Conservation (phyloP, 1,140 invertebrate species). For the Atopsyche davidsoni region DNA sequence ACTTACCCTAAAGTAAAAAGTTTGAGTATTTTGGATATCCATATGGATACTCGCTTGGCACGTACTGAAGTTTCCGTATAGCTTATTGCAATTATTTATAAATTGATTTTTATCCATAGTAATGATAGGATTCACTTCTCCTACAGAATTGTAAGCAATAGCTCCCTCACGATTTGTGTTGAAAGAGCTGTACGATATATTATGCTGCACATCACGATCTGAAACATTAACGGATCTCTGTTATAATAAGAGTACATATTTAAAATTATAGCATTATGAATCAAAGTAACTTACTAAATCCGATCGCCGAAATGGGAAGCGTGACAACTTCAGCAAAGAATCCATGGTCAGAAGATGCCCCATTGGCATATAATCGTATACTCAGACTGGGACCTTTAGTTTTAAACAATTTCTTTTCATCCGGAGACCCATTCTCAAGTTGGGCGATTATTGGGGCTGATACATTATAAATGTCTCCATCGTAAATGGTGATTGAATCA, state of each 20-base stretch:
- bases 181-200: slow-evolving; percentile 80
- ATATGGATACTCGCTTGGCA: slow-evolving; percentile 75
- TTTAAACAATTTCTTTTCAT: slow-evolving; percentile 70
- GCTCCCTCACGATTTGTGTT: slow-evolving; percentile 83
- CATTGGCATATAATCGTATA: slow-evolving; percentile 88
- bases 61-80: slow-evolving; percentile 94
- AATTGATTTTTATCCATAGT: slow-evolving; percentile 86
- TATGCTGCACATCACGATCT: slow-evolving; percentile 90
- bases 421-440: slow-evolving; percentile 60
- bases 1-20: slow-evolving; percentile 76
- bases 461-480: slow-evolving; percentile 88
- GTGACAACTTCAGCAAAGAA: slow-evolving; percentile 97
- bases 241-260: slow-evolving; percentile 9
- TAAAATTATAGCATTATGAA: background rate
- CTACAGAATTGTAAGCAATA: slow-evolving; percentile 80
- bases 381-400: slow-evolving; percentile 77
- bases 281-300: slow-evolving; percentile 65
- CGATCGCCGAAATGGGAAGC: slow-evolving; percentile 83
- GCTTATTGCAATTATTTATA: slow-evolving; percentile 77
- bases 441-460: slow-evolving; percentile 66
- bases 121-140: slow-evolving; percentile 92
- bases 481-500: slow-evolving; percentile 82
- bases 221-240: slow-evolving; percentile 33
- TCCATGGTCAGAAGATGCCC: slow-evolving; percentile 86
- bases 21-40: slow-evolving; percentile 91